Evolutionary conservation across 2,113 vertebrate genomes (phyloP).

Genomic region (Perca fluviatilis): DNA sequence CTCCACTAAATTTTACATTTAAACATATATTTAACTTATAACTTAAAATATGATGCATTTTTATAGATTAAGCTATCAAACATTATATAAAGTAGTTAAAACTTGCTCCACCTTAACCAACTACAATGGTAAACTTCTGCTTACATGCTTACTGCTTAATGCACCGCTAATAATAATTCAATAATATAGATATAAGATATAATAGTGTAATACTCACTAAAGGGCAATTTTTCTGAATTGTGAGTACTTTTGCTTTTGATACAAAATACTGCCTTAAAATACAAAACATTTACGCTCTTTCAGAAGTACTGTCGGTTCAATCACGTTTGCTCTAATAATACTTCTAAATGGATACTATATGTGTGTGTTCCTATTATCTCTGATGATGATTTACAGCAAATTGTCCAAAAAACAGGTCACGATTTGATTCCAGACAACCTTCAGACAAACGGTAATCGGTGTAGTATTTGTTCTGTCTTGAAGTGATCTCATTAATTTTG

Average conservation of each 20-base stretch:
- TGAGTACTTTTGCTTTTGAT: neutral
- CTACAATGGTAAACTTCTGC: neutral
- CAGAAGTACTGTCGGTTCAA: neutral
- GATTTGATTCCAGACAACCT: conserved; percentile 37
- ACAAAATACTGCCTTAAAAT: neutral
- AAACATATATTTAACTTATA: neutral
- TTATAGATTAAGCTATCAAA: neutral
- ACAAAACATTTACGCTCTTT: neutral
- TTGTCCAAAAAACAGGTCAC: conserved; percentile 4
- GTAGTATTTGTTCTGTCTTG: conserved; percentile 34
- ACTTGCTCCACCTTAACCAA: neutral
- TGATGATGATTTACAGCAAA: conserved; percentile 7
- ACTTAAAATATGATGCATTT: neutral
- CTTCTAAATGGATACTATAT: neutral
- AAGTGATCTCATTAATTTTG: conserved; percentile 43
- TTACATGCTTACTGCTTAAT: neutral
- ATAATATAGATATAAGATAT: neutral
- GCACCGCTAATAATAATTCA: neutral
- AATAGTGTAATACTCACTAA: neutral
- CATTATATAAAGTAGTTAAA: neutral
- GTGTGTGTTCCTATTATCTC: neutral
- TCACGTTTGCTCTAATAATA: neutral
- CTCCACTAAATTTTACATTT: neutral
- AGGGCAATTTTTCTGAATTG: neutral
- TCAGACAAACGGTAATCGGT: conserved; percentile 13